Percentiles rank a stretch among this genome's conserved stretches.
phyloP scores from a whole-genome alignment of 37 sponge, comb jelly and placozoan species.

The Axinella damicornis region DNA sequence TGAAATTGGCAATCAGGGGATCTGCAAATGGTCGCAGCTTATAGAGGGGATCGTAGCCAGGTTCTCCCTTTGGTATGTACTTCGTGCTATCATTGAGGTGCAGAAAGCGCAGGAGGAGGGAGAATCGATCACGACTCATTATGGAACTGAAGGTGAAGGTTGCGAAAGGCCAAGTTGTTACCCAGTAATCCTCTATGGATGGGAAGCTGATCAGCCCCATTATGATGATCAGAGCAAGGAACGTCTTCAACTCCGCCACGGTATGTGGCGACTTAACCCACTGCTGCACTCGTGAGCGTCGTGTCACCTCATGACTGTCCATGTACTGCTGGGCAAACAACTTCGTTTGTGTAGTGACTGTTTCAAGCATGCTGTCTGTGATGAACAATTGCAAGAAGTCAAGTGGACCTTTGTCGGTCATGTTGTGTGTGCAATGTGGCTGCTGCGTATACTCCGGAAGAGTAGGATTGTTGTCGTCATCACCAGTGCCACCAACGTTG shows the following conservation, averaged over 20 bases:
- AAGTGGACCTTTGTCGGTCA: no score
- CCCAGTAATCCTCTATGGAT: slow-evolving; percentile 33
- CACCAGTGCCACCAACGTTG: background rate
- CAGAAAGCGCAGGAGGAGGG: slow-evolving; percentile 29
- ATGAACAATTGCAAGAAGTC: no score
- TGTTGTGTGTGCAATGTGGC: no score
- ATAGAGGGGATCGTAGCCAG: slow-evolving; percentile 37
- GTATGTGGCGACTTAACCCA: no score
- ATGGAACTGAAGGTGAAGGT: slow-evolving; percentile 10
- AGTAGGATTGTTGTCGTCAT: background rate
- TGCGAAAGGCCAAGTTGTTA: slow-evolving; percentile 18
- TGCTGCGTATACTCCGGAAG: no score
- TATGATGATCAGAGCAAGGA: slow-evolving; percentile 4
- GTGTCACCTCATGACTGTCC: no score
- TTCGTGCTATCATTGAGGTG: slow-evolving; percentile 49
- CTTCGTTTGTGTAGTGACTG: no score
- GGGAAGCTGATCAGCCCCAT: slow-evolving; percentile 46
- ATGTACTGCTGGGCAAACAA: no score
- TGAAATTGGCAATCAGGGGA: slow-evolving; percentile 24
- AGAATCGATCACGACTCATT: slow-evolving; percentile 41
- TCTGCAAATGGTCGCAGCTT: slow-evolving; percentile 44
- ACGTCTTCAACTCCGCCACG: no score
- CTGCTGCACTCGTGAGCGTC: no score
- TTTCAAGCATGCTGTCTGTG: no score
- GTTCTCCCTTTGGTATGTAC: slow-evolving; percentile 16